phyloP scores from a whole-genome alignment of 1,140 invertebrate species.

The Belonocnema kinseyi region DNA sequence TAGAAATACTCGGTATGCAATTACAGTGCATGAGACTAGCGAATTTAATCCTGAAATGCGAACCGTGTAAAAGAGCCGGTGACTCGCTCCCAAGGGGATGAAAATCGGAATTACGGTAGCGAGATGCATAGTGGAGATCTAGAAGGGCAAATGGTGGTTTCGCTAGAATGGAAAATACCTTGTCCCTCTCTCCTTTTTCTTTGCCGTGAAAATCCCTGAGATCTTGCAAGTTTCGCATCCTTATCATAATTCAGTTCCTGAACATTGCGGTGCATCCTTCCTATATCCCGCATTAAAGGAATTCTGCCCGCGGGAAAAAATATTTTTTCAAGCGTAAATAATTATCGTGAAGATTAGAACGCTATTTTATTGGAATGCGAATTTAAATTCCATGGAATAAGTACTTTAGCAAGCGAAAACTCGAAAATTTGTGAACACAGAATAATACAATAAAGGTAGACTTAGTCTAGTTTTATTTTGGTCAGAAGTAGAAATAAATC shows the following conservation, averaged over 20 bases:
- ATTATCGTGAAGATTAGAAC: neutral
- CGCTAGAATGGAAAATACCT: neutral
- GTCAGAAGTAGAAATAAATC: no score
- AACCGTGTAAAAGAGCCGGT: constrained; percentile 27
- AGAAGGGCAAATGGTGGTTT: neutral
- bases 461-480: no score
- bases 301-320: neutral
- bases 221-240: neutral
- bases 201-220: neutral
- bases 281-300: neutral
- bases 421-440: no score
- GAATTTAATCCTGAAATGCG: constrained; percentile 26
- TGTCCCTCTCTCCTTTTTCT: neutral
- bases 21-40: constrained; percentile 28
- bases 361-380: neutral
- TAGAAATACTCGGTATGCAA: constrained; percentile 22
- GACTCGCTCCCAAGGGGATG: constrained; percentile 31
- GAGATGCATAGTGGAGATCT: neutral
- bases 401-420: no score
- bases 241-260: constrained; percentile 10
- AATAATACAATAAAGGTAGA: no score
- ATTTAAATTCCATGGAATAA: no score
- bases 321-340: neutral
- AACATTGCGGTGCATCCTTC: neutral
- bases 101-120: constrained; percentile 26